phyloP scores from a whole-genome alignment of 2,888 invertebrate genomes.

The Pocota personata region DNA sequence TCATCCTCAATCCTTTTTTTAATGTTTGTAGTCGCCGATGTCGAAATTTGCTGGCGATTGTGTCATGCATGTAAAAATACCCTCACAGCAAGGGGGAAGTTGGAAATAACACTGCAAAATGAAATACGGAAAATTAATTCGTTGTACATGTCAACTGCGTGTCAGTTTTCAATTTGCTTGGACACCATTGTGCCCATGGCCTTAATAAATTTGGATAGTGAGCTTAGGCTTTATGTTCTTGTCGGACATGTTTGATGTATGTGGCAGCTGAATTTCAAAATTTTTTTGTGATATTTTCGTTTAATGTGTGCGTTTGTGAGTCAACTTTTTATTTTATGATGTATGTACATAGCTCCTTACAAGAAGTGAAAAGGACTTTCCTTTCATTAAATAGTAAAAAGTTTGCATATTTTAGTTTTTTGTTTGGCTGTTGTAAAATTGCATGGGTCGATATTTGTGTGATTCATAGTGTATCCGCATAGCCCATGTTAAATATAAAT shows the following conservation, averaged over 20 bases:
- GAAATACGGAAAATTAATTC: slow-evolving; percentile 27
- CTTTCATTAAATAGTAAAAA: not conserved
- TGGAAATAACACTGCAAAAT: not conserved
- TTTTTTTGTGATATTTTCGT: not conserved
- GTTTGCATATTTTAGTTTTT: not conserved
- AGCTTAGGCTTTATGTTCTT: slow-evolving; percentile 7
- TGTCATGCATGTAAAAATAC: not conserved
- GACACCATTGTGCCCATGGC: slow-evolving; percentile 12
- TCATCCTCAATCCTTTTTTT: not conserved
- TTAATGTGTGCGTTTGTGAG: not conserved
- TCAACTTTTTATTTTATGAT: not conserved
- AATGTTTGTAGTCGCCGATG: not conserved
- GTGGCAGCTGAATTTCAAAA: slow-evolving; percentile 12
- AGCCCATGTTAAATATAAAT: too few species aligned
- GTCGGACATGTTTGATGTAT: slow-evolving; percentile 26
- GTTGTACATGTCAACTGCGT: slow-evolving; percentile 12
- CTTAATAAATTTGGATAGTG: not conserved
- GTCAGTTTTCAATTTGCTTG: slow-evolving; percentile 28
- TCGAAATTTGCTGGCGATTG: not conserved
- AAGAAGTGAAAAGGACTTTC: not conserved
- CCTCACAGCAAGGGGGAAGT: not conserved
- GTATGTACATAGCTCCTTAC: not conserved
- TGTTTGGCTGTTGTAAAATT: not conserved
- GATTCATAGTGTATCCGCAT: too few species aligned
- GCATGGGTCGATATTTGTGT: too few species aligned